Base-by-base conservation (phyloP, 1,140 invertebrate genomes). In the Danaus melanippus region DNA sequence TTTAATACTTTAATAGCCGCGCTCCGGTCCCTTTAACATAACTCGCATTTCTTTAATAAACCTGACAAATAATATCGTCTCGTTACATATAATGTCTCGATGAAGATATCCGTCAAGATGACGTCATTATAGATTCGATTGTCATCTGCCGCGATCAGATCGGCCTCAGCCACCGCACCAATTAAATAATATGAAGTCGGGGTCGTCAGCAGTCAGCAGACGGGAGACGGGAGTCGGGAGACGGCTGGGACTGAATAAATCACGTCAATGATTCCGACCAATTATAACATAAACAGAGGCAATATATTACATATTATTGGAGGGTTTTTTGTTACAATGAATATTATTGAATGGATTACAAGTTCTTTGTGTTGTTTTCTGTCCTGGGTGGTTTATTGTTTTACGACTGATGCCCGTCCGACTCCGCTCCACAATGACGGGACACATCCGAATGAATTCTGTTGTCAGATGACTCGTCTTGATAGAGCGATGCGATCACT, bases 311-410 rank as follows among this genome's bases (percentile, higher is more conserved):
- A 43, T 50, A 49, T 41, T 48, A 56, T 56, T 64, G 46, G 5
- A 53, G 46, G 44, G 41, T 41, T 32, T 32, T 32, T 32, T 32
- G 21, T 32, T 0, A 32, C 21, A 32, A 32, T 32, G 21, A 32
- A 32, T 32, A 7, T 32, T 32, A 32, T 32, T 32, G 21, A 32
- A 32, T 7, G 21, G 4, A 32, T 32, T 32, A 32, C 21, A 32
- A 32, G 21, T 32, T 32, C 21, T 32, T 32, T 32, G 21, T 7
- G 2, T 2, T 8, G 21, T 32, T 32, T 5, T 8, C 21, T 32
- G 21, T 63, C 46, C 48, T 71, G 64, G 72, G 74, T 69, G 74
- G 72, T 77, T 77, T 77, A 77, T 77, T 75, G 74, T 77, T 77
- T 77, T 75, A 77, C 59, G 59, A 66, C 59, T 45, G 45, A 48